Conservation (phyloP, 2,113 vertebrate genomes). For the Plecotus auritus region DNA sequence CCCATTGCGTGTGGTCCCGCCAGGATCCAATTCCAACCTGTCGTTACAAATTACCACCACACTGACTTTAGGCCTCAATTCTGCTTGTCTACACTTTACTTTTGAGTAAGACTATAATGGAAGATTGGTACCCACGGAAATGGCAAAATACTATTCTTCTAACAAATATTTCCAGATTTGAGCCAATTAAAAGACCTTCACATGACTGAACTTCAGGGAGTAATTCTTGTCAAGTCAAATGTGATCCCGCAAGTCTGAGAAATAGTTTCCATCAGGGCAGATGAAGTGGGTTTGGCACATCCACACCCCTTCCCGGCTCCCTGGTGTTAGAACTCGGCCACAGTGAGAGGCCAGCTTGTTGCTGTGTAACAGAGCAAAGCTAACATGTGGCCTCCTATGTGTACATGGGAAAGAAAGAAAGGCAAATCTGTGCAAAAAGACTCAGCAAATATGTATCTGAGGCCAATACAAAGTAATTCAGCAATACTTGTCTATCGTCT, state of each 20-base stretch:
- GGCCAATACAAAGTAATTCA: not conserved
- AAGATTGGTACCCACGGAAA: not conserved
- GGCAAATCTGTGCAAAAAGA: not conserved
- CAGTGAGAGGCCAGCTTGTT: not conserved
- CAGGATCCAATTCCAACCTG: not conserved
- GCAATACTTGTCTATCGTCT: not conserved
- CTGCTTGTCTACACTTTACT: not conserved
- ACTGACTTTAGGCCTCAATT: not conserved
- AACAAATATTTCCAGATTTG: not conserved
- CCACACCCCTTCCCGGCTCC: accelerated
- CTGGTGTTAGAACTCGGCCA: not conserved
- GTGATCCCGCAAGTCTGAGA: not conserved
- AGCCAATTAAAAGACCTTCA: not conserved
- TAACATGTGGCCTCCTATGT: not conserved
- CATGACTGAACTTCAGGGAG: not conserved
- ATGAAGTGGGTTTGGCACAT: not conserved
- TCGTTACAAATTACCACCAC: not conserved
- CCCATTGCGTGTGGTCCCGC: not conserved
- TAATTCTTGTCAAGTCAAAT: not conserved
- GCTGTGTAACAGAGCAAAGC: not conserved
- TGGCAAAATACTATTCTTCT: not conserved
- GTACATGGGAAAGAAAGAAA: not conserved
- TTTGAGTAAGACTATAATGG: not conserved
- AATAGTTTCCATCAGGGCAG: not conserved
- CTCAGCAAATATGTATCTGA: not conserved